phyloP scores from a whole-genome alignment of 2,797 vertebrate genomes.

The Loris lydekkerianus region DNA sequence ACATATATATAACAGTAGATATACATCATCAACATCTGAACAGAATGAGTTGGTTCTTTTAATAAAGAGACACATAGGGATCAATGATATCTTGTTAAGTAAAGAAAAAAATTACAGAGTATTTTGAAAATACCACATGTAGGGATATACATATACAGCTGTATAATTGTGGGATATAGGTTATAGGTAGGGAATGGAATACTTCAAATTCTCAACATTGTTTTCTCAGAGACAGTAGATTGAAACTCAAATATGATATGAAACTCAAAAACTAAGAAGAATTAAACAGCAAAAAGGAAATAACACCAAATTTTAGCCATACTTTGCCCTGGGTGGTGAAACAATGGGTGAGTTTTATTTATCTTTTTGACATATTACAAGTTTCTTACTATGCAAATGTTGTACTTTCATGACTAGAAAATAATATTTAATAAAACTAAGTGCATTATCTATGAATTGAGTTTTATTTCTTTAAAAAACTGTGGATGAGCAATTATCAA shows the following conservation, averaged over 20 bases:
- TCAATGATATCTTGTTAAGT: background rate
- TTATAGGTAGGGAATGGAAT: background rate
- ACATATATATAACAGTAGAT: background rate
- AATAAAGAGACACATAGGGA: background rate
- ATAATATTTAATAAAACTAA: background rate
- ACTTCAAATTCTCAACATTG: background rate
- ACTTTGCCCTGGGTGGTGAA: background rate
- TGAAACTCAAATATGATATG: background rate
- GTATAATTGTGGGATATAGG: background rate
- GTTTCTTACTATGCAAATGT: background rate
- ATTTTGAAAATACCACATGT: background rate
- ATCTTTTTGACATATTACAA: background rate
- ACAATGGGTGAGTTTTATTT: background rate
- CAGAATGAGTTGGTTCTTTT: background rate
- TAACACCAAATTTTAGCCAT: background rate
- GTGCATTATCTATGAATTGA: background rate
- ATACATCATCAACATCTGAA: background rate
- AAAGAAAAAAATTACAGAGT: background rate
- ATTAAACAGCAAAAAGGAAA: background rate
- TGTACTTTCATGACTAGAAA: constrained; percentile 4
- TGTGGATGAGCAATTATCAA: background rate
- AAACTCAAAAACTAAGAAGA: background rate
- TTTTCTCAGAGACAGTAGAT: background rate
- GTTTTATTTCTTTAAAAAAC: background rate
- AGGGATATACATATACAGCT: background rate